These are phyloP conservation scores for Polylopha cassiicola DNA, from an alignment of 2,888 invertebrate species.

Conservation along the genomic window DNA sequence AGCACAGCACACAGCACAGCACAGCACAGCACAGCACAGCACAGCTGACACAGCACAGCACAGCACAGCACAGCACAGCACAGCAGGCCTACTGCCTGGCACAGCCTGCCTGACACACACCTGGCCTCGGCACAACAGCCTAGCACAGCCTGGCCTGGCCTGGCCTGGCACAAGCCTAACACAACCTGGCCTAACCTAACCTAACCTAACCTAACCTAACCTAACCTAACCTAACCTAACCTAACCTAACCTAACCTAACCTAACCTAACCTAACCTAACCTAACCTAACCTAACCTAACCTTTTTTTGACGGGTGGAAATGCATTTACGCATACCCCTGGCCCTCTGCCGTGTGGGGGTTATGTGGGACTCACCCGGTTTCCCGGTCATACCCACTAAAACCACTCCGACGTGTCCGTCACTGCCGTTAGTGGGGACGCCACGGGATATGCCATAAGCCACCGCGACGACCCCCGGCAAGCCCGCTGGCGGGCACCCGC, in stretches of 20 bases:
- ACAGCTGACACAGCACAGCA: not conserved
- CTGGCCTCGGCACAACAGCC: constrained; percentile 3
- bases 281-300: constrained; percentile 17
- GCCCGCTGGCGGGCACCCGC: no score
- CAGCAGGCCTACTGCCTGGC: not conserved
- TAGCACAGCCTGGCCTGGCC: constrained; percentile 16
- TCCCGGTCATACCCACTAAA: no score
- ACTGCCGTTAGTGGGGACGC: no score
- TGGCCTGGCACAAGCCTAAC: constrained; percentile 11
- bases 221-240: constrained; percentile 25
- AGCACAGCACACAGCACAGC: not conserved
- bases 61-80: not conserved
- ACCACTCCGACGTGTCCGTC: no score
- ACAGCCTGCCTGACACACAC: not conserved
- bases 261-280: constrained; percentile 15
- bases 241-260: constrained; percentile 18
- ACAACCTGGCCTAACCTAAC: constrained; percentile 15
- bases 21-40: not conserved
- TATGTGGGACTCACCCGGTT: no score
- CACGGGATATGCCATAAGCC: no score
- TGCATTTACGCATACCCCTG: constrained; percentile 12
- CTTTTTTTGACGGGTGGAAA: constrained; percentile 13
- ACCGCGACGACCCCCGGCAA: no score
- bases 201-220: constrained; percentile 20
- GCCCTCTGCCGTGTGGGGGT: no score